Base-by-base conservation (phyloP, 2,888 invertebrate species). In the Erpobdella octoculata region DNA sequence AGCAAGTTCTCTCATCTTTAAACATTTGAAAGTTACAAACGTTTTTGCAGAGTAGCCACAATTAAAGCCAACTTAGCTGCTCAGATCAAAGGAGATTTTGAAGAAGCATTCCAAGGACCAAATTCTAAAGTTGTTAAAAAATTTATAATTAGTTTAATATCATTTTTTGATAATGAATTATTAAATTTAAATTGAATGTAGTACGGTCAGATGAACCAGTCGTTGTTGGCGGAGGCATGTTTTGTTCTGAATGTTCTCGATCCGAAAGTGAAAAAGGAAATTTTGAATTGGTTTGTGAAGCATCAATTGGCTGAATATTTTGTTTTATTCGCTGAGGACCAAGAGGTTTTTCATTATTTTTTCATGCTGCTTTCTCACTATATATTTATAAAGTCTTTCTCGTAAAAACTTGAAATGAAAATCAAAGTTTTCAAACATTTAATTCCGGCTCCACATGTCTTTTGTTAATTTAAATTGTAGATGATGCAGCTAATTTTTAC, bases 291-390 rank as follows among this genome's bases (percentile, higher is more conserved):
- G 95, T 93, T 96, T 84, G 89, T 94, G 6, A 86, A 86, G 61
- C 85, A 88, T 65, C 93, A 95, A 80, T 84, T 94, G 46, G 89
- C 92, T 83, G 98, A 99, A 82, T 98, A 99, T 83, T 86, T 88
- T 70, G 93, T 95, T 79, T 86, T 99, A 72, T 98, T 96, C 85
- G 91, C 93, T 69, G 89, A 92, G 78, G 92, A 92, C 79, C 95
- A 98, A 83, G 96, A 97, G 82, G 90, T 85, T 75, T 80, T 70
- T n/a, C 1, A n/a, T 25, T 53, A 25, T 8, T 53, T 53, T 53
- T 25, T 21, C 5, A 9, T 12, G 21, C 12, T 0, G 21, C 21
- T 25, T 9, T 48, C 12, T 6, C n/a, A n/a, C n/a, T n/a, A n/a
- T n/a, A n/a, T n/a, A n/a, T n/a, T n/a, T n/a, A n/a, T n/a, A n/a